Conservation (phyloP, 2,888 invertebrate genomes). For the Laspeyria flexula region DNA sequence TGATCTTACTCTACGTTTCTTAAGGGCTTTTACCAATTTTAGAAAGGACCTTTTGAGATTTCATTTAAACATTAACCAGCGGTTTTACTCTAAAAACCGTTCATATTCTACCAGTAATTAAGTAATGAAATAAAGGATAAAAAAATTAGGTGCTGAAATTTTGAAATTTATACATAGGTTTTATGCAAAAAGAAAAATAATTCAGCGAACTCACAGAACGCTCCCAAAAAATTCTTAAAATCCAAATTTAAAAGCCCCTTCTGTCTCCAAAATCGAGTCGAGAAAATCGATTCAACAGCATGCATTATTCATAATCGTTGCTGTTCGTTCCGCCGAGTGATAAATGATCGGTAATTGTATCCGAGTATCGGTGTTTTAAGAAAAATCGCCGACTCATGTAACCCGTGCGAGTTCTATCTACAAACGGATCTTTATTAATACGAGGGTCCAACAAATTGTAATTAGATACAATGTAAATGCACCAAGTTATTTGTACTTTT, state of each 20-base stretch:
- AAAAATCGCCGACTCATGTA: slow-evolving; percentile 65
- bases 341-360: slow-evolving; percentile 75
- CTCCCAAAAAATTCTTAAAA: neutral
- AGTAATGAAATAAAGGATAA: too few relatives aligned
- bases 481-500: slow-evolving; percentile 7
- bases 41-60: neutral
- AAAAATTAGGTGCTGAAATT: too few relatives aligned
- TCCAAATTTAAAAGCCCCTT: neutral
- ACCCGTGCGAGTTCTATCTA: slow-evolving; percentile 34
- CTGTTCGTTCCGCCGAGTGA: slow-evolving; percentile 51
- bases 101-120: too few relatives aligned
- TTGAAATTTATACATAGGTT: too few relatives aligned
- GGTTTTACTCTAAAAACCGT: too few relatives aligned
- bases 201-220: too few relatives aligned
- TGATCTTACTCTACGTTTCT: slow-evolving; percentile 1
- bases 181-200: too few relatives aligned
- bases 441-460: slow-evolving; percentile 31
- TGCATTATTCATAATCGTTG: slow-evolving; percentile 47
- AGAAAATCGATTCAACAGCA: slow-evolving; percentile 36
- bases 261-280: slow-evolving; percentile 17
- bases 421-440: slow-evolving; percentile 33
- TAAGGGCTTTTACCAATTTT: neutral
- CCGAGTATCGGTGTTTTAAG: slow-evolving; percentile 64
- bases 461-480: slow-evolving; percentile 38
- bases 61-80: too few relatives aligned